A percentile compares a stretch with the other conserved stretches of the same genome.
These are phyloP conservation scores for Cygnus olor DNA, from an alignment of 2,797 vertebrate species.

Conservation along the genomic window DNA sequence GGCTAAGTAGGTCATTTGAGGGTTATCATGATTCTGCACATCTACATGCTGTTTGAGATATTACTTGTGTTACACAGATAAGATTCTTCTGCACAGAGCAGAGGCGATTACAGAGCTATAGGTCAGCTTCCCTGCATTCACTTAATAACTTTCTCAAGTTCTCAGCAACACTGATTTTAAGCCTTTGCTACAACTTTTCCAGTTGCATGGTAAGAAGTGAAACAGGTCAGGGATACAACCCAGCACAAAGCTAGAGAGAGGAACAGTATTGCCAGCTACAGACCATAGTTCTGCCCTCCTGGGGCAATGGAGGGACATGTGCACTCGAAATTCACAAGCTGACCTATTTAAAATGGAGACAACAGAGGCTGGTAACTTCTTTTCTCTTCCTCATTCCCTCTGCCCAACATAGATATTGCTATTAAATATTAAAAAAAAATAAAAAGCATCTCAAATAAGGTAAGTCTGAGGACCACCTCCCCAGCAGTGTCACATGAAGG, in stretches of 20 bases:
- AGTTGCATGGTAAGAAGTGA: background rate
- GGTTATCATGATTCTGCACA: background rate
- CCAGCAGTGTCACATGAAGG: background rate
- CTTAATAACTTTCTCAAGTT: background rate
- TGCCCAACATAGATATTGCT: background rate
- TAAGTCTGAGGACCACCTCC: background rate
- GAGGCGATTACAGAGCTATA: background rate
- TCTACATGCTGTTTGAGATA: background rate
- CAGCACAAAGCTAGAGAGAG: background rate
- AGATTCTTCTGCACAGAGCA: background rate
- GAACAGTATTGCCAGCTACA: background rate
- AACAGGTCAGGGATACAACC: background rate
- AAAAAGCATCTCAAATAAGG: background rate
- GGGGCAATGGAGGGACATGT: fast-evolving
- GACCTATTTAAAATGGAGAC: background rate
- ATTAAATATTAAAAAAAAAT: background rate
- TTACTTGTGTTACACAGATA: background rate
- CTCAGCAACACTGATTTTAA: background rate
- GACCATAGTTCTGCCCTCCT: background rate
- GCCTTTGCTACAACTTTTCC: background rate
- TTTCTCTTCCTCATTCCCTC: no score
- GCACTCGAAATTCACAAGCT: background rate
- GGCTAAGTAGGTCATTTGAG: background rate
- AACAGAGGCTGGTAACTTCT: background rate
- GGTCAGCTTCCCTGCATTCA: background rate